These are phyloP conservation scores for Ursus arctos DNA, from an alignment of 2,113 vertebrate species.

Conservation along the genomic window DNA sequence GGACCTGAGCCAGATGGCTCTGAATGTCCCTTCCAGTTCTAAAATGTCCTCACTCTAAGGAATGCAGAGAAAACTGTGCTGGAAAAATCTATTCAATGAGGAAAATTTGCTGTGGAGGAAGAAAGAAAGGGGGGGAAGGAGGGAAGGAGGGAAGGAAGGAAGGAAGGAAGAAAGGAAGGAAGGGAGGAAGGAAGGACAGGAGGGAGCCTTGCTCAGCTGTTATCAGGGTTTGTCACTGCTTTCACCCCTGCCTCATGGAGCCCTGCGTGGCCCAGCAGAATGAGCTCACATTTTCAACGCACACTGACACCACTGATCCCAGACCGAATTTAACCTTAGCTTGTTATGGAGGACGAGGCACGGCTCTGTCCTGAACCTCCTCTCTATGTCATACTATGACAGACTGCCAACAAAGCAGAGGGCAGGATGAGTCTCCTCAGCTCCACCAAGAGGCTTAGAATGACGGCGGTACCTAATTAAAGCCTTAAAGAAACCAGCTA, in stretches of 20 bases:
- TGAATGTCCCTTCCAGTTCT: neutral
- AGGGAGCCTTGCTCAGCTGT: neutral
- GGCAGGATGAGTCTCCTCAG: neutral
- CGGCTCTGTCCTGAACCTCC: neutral
- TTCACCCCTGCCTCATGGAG: neutral
- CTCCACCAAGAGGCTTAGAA: neutral
- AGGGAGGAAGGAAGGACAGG: neutral
- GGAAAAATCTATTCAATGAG: neutral
- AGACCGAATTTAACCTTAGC: neutral
- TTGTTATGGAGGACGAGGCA: neutral
- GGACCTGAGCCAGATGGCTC: neutral
- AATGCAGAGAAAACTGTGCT: neutral
- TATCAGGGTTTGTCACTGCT: neutral
- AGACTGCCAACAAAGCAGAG: neutral
- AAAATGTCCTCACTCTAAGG: neutral
- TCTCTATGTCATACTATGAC: neutral
- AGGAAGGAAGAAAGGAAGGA: too few relatives aligned
- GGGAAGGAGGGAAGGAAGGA: neutral
- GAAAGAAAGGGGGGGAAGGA: neutral
- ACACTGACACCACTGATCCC: neutral
- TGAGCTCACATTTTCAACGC: neutral
- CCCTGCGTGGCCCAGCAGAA: neutral
- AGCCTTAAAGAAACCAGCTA: constrained; percentile 14
- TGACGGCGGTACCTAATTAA: neutral
- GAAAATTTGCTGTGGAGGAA: neutral